Base-by-base conservation (phyloP, 2,888 invertebrate species). In the Aspidapion aeneum region DNA sequence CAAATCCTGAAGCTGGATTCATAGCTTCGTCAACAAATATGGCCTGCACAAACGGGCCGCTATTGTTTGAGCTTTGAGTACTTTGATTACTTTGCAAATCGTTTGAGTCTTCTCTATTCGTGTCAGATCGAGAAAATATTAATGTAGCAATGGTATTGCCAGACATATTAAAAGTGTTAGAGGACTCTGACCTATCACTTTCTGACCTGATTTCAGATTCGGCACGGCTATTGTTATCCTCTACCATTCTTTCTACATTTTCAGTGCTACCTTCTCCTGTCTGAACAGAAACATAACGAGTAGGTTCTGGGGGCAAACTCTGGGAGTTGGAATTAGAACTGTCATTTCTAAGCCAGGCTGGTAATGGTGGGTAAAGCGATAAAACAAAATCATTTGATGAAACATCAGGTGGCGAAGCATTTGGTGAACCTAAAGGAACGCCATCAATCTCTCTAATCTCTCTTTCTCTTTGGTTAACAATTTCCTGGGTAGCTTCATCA, bases 391-490 rank as follows among this genome's bases (percentile, higher is more conserved):
- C 70, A 57, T 67, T 65, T 21, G 69, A 66, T 63, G 57, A 21
- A 51, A 70, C 71, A 57, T 69, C 54, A 18, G 18, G 50, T 49
- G 55, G 49, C 2, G 67, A 60, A 51, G 63, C 66, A 20, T 71
- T 70, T 62, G 72, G 69, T 18, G 63, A 60, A 60, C 71, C 71
- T n/a, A 75, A 56, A 56, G 75, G 74, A 50, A 74, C 71, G 7
- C 74, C 76, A 64, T 76, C 74, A 50, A 75, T 71, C 61, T 74
- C 74, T 67, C 74, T n/a, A 50, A 75, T 71, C 59, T 35, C 35
- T 35, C 35, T 35, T 7, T 3, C 5, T 7, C 5, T 12, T 35
- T 35, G 35, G 35, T 35, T 35, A 35, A 35, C 35, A 12, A 35
- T 35, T 12, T 35, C 35, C 12, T 35, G 35, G 35, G 35, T 35